Percentiles rank a stretch among this genome's conserved stretches.
phyloP scores from a whole-genome alignment of 1,140 invertebrate genomes.

The Aphidius ervi region DNA sequence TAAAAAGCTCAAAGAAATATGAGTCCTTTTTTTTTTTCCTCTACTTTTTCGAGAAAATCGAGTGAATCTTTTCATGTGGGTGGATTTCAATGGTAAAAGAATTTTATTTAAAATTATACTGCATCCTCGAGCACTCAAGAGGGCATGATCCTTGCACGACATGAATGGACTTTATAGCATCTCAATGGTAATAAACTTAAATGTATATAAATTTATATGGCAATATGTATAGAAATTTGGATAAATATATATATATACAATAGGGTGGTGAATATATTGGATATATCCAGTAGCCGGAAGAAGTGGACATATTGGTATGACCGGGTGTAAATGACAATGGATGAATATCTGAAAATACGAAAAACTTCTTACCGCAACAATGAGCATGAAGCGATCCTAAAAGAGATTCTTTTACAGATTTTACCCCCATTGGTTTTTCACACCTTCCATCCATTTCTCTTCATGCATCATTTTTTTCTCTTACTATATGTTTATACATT shows the following conservation, averaged over 20 bases:
- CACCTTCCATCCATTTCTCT: constrained; percentile 28
- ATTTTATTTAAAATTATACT: constrained; percentile 17
- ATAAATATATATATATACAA: no score
- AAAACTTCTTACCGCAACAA: constrained; percentile 53
- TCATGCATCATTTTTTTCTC: constrained; percentile 1
- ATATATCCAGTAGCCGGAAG: constrained; percentile 25
- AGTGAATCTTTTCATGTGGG: no score
- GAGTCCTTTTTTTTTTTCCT: no score
- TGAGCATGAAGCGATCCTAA: constrained; percentile 43
- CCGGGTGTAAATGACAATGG: constrained; percentile 10
- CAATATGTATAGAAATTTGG: no score
- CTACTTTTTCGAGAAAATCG: no score
- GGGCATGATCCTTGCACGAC: constrained; percentile 29
- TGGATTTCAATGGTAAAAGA: neutral
- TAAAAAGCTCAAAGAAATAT: neutral
- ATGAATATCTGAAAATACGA: constrained; percentile 26
- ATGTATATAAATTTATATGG: no score
- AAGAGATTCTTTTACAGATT: constrained; percentile 35
- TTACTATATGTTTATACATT: no score
- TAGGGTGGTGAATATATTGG: no score
- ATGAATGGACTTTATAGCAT: no score
- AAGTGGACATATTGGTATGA: constrained; percentile 10
- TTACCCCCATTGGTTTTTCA: constrained; percentile 38
- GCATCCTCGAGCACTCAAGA: constrained; percentile 40
- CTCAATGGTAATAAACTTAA: no score